A percentile compares a stretch with the other conserved stretches of the same genome.
Evolutionary conservation across 2,113 vertebrate genomes (phyloP).

Genomic region (Pristiophorus japonicus): DNA sequence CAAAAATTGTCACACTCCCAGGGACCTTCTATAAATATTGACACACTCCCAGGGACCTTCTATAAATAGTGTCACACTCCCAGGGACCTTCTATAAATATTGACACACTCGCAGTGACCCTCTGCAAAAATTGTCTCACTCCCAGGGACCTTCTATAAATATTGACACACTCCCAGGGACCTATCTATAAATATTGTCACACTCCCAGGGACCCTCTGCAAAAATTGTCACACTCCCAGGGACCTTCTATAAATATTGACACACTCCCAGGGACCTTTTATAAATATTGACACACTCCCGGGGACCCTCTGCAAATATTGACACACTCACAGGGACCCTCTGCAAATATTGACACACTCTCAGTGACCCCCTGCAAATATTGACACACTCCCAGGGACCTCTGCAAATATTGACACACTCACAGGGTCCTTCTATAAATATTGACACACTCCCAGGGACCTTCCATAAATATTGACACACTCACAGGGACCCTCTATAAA

Average conservation of each 20-base stretch:
- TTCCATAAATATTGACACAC: background rate
- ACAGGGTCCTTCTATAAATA: background rate
- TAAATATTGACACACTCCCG: no score
- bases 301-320: background rate
- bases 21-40: background rate
- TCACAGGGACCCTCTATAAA: background rate
- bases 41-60: background rate
- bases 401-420: background rate
- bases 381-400: background rate
- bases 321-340: background rate
- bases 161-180: background rate
- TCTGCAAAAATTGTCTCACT: background rate
- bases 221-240: background rate
- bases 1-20: background rate
- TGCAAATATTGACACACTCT: background rate
- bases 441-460: background rate
- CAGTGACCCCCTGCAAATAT: background rate
- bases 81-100: background rate
- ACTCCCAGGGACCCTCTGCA: background rate
- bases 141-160: background rate
- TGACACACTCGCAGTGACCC: background rate
- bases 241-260: no score
- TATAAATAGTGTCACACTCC: background rate
- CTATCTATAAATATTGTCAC: background rate
- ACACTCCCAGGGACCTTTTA: no score